These are phyloP conservation scores for Leucania comma DNA, from an alignment of 2,888 invertebrate species.

Conservation along the genomic window DNA sequence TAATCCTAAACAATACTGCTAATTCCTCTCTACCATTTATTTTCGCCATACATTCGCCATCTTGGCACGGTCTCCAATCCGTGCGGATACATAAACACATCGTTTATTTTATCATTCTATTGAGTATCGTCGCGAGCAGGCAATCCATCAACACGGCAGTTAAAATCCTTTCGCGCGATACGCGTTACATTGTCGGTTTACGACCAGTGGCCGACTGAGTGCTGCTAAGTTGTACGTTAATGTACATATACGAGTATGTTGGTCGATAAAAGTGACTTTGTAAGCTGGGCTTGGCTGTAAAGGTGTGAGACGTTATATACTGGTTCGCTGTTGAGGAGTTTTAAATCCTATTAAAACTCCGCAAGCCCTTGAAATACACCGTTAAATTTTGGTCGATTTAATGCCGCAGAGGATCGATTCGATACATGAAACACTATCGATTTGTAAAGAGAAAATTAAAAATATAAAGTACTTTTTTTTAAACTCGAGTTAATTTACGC, in stretches of 20 bases:
- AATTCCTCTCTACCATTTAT: background rate
- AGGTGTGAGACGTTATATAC: constrained; percentile 55
- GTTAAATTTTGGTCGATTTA: too few species aligned
- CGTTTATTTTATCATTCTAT: constrained; percentile 48
- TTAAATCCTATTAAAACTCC: too few species aligned
- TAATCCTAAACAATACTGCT: background rate
- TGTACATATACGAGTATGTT: constrained; percentile 49
- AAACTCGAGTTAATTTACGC: too few species aligned
- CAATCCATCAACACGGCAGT: constrained; percentile 61
- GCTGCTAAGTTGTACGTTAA: constrained; percentile 64
- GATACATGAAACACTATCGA: too few species aligned
- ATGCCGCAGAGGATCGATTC: too few species aligned
- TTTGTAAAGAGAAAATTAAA: too few species aligned
- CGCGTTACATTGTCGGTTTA: constrained; percentile 67
- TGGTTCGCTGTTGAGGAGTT: background rate
- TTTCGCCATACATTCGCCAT: background rate
- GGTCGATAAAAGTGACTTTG: constrained; percentile 66
- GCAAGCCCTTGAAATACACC: too few species aligned
- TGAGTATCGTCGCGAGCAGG: constrained; percentile 40
- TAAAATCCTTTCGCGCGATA: constrained; percentile 60
- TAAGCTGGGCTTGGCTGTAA: constrained; percentile 62
- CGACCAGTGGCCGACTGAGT: constrained; percentile 36
- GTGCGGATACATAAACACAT: constrained; percentile 48
- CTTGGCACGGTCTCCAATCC: constrained; percentile 24
- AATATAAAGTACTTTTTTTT: too few species aligned